Percentiles rank a stretch among this genome's conserved stretches.
phyloP scores from a whole-genome alignment of 37 sponge, comb jelly and placozoan genomes.

The Haliclona indistincta region DNA sequence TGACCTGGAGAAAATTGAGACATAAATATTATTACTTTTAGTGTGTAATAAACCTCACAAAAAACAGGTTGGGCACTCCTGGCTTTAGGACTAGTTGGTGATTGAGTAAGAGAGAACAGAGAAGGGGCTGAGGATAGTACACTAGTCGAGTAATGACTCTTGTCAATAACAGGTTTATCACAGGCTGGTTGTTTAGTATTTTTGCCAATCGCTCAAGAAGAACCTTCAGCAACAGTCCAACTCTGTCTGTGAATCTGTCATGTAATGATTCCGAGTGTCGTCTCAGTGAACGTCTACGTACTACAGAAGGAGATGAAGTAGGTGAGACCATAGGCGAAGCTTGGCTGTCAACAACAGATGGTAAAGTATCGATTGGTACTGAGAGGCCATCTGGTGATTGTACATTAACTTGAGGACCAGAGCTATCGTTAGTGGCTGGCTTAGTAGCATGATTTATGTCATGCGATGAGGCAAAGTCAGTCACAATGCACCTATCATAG shows the following conservation, averaged over 20 bases:
- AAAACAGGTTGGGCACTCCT: conserved; percentile 63
- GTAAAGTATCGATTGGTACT: not conserved
- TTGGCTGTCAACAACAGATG: no score
- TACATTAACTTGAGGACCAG: no score
- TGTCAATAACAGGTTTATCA: conserved; percentile 58
- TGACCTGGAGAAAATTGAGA: conserved; percentile 33
- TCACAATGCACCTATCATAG: conserved; percentile 50
- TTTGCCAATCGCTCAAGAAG: conserved; percentile 55
- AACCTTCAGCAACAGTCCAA: conserved; percentile 69
- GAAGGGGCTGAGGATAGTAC: conserved; percentile 80
- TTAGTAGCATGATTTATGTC: no score
- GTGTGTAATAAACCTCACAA: conserved; percentile 34
- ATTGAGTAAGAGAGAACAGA: conserved; percentile 69
- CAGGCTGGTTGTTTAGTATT: conserved; percentile 49
- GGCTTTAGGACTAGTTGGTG: conserved; percentile 62
- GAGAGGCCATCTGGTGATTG: not conserved
- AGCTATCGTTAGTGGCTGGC: no score
- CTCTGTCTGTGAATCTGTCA: conserved; percentile 30
- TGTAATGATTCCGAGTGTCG: not conserved
- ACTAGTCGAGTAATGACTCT: conserved; percentile 58
- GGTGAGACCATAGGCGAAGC: not conserved
- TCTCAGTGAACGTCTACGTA: no score
- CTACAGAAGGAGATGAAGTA: not conserved
- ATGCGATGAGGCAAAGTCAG: no score
- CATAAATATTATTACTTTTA: not conserved